Conservation (phyloP, 2,113 vertebrate species). For the Falco punctatus region DNA sequence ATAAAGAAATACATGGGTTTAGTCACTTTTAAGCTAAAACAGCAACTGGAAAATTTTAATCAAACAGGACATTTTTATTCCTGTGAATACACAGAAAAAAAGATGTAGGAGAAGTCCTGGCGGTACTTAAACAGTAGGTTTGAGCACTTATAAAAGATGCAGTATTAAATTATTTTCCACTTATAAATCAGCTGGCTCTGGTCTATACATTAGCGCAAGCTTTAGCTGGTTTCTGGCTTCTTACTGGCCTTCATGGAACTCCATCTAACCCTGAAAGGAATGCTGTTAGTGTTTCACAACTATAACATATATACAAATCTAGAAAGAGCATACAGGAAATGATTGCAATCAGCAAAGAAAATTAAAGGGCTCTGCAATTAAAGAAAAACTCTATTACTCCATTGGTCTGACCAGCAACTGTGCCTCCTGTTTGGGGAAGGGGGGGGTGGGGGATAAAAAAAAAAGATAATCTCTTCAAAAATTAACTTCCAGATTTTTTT, state of each 20-base stretch:
- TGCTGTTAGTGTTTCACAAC: background rate
- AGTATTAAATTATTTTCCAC: constrained; percentile 40
- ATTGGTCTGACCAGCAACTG: background rate
- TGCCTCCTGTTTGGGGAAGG: background rate
- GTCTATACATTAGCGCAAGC: background rate
- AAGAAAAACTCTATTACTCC: background rate
- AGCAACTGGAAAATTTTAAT: background rate
- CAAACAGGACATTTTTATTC: constrained; percentile 26
- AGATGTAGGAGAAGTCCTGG: background rate
- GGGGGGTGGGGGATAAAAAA: background rate
- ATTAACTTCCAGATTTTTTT: background rate
- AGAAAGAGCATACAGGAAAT: background rate
- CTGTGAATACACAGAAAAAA: background rate
- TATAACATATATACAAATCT: background rate
- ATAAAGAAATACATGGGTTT: background rate
- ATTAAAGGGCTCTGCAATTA: background rate
- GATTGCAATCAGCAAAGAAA: background rate
- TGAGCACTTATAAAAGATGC: background rate
- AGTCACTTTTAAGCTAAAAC: constrained; percentile 15
- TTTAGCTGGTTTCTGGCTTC: background rate
- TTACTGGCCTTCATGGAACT: background rate
- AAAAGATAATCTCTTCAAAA: background rate
- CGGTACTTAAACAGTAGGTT: constrained; percentile 38
- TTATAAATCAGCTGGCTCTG: background rate
- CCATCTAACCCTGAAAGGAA: background rate